Evolutionary conservation across 1,140 invertebrate species (phyloP).

Genomic region (Diuraphis noxia): DNA sequence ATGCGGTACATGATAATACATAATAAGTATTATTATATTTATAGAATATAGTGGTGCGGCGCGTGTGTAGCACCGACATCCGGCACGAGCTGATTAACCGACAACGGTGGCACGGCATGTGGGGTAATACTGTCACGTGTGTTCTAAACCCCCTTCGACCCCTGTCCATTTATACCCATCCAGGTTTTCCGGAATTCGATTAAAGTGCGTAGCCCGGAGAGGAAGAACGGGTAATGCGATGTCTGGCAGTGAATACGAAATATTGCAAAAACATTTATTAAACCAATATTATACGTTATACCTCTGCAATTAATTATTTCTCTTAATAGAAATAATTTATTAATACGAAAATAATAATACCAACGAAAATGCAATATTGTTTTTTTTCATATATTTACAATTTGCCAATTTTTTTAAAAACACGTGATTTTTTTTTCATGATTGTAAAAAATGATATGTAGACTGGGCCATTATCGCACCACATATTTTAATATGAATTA

Average conservation of each 20-base stretch:
- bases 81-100: constrained; percentile 32
- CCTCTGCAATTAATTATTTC: neutral
- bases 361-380: too few species aligned
- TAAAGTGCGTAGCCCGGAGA: constrained; percentile 3
- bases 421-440: too few species aligned
- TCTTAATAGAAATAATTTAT: neutral
- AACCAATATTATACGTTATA: neutral
- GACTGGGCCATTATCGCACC: too few species aligned
- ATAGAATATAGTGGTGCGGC: neutral
- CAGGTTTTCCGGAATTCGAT: constrained; percentile 16
- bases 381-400: too few species aligned
- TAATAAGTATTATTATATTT: neutral
- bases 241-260: constrained; percentile 36
- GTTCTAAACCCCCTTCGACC: neutral
- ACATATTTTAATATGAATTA: too few species aligned
- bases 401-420: too few species aligned
- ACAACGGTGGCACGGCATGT: neutral
- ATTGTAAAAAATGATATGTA: too few species aligned
- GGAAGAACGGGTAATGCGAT: neutral
- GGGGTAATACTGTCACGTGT: constrained; percentile 10
- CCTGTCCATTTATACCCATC: neutral
- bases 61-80: neutral
- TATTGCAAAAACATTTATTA: constrained; percentile 22
- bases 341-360: neutral
- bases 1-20: neutral